Evolutionary conservation across 2,888 invertebrate genomes (phyloP), one percentile per base, ranked within the genome.

Genomic region (Sturmia bella): DNA sequence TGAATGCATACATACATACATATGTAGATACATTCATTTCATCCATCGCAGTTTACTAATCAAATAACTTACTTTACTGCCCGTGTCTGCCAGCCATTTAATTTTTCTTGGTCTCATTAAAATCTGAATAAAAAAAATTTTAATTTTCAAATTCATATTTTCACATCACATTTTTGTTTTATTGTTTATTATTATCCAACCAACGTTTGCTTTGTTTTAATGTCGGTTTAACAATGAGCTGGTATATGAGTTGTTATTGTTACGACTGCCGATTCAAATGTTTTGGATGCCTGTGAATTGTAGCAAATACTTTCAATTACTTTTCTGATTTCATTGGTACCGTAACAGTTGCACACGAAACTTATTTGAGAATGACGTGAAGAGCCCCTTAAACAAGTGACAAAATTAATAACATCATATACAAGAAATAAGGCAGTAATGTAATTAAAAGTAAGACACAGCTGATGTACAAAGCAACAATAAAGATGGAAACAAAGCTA

Each of bases 201-300:
- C 24, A 19, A 41, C 32, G 17, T 15, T 74, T 37, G 17, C n/a
- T 54, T 43, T 45, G 43, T 37, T n/a, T 43, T 24, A 15, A 11
- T 27, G 41, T 50, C n/a, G 21, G 56, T 64, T 74, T 64, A 54
- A 43, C 56, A 37, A 73, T 32, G 19, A 24, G 7, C 45, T 73
- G 37, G 13, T 37, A 11, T 48, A 54, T 41, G 17, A 43, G 39
- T 19, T 52, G 43, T 63, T 59, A 21, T 70, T 21, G n/a, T 37
- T 45, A 73, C 45, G 13, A 63, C 41, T 45, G 19, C 32, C 41
- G 27, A 21, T 76, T 61, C 27, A 37, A 54, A 13, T 64, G 13
- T 32, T 72, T 75, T 50, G 52, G 19, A 48, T 81, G 72, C 74
- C 52, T 75, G 80, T 69, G 80, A 80, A 80, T 66, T 69, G 73